Evolutionary conservation across 2,888 invertebrate genomes (phyloP), one percentile per base, ranked within the genome.

Genomic region (Polietes domitor): DNA sequence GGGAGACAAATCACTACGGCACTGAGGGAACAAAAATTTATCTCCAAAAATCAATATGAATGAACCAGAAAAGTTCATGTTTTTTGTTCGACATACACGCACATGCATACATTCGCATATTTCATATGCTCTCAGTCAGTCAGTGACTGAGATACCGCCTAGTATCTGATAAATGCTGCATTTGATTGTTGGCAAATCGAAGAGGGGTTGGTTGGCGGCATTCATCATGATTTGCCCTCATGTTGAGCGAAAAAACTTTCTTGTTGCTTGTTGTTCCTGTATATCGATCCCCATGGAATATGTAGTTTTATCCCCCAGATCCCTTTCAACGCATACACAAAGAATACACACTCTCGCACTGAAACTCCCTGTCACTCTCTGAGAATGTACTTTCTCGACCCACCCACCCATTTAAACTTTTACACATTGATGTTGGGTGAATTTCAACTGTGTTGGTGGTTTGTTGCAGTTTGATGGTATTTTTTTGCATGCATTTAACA

Each of bases 401-500:
- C 12, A 37, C 7, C 4, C 37, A 37, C 12, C 37, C 37, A 10
- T 7, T 37, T 37, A 37, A 37, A 37, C 37, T 37, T 37, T 9
- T 12, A 37, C 12, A 10, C 6, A 37, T 37, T 9, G 37, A 37
- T 37, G 37, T 37, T 37, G 4, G 37, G 10, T 37, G 12, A 10
- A 10, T 37, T 37, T 37, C 37, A 37, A 37, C 37, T 37, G 7
- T 37, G 37, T 9, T 37, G 10, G 12, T 37, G 37, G 32, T 32
- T 5, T 32, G 32, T 7, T 37, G 4, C 37, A 37, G 9, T 37
- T 37, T 12, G 6, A 2, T 37, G n/a, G n/a, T n/a, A n/a, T n/a
- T n/a, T n/a, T n/a, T n/a, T n/a, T 37, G 37, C 37, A 37, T 72
- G 10, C 70, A 63, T 80, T 70, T 24, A 75, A 61, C 41, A 63